Conservation (phyloP, 2,797 vertebrate species). For the Halcyon smyrnensis region DNA sequence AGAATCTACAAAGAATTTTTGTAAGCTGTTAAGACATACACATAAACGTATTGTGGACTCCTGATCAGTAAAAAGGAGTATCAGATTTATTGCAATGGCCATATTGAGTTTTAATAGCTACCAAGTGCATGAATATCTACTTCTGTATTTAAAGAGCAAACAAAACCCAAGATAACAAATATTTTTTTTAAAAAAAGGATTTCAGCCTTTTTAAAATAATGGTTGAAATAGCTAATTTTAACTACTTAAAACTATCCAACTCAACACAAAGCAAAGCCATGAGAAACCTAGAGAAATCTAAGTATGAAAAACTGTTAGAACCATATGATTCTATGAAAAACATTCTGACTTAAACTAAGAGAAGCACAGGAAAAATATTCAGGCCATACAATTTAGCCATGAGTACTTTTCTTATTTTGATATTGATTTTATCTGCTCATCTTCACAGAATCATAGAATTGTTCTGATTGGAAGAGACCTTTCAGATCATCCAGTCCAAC, state of each 20-base stretch:
- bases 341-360: not conserved
- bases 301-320: not conserved
- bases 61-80: not conserved
- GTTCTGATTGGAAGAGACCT: not conserved
- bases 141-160: not conserved
- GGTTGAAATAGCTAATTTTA: not conserved
- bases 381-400: not conserved
- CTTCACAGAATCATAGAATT: not conserved
- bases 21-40: not conserved
- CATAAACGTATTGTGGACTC: not conserved
- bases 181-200: not conserved
- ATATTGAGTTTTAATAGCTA: not conserved
- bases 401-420: not conserved
- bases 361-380: not conserved
- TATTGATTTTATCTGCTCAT: not conserved
- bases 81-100: not conserved
- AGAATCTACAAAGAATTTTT: not conserved
- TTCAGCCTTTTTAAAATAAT: not conserved
- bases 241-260: not conserved
- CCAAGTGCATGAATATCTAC: not conserved
- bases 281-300: too few species aligned
- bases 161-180: accelerated
- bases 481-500: not conserved
- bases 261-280: not conserved
- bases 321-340: too few species aligned